Evolutionary conservation across 2,888 invertebrate species (phyloP), one percentile per base, ranked within the genome.

Genomic region (Dryadula phaetusa): DNA sequence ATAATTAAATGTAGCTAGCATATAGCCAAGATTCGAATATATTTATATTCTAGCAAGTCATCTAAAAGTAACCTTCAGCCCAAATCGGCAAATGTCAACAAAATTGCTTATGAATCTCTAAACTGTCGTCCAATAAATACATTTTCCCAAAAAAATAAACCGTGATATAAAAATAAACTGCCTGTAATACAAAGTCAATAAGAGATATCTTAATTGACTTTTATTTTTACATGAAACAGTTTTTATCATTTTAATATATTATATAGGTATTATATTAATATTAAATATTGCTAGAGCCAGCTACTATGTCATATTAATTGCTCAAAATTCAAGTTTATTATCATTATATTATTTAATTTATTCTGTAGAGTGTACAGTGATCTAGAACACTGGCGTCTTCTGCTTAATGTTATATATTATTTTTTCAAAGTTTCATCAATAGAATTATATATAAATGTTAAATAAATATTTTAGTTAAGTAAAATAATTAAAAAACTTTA

Each of bases 121-220:
- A 66, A 52, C 49, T 61, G 40, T 28, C 60, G 42, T 61, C 52
- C 49, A 47, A 66, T 61, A 66, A 61, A 66, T 61, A 60, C 32
- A 32, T 44, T 53, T 58, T 56, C 5, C 16, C 8, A 6, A 25
- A 56, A 47, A 47, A 47, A 56, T 44, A 64, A 10, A 54, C 10
- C 16, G 25, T 32, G 32, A 32, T 1, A 52, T 52, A 52, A 52
- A 52, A 52, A 52, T 52, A 52, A 52, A 52, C 28, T 52, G 16
- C 16, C 52, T 32, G 32, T 28, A 52, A 52, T 52, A 28, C 28
- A 16, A 52, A 18, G 28, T 52, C 28, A 52, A 52, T 32, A 52
- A 52, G 49, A 49, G 28, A 32, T 52, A 52, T 52, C 49, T 52
- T 49, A 52, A 52, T 52, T 32, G 28, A 32, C 28, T 16, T 52